These are phyloP conservation scores for Thunnus thynnus DNA, from an alignment of 2,113 vertebrate genomes.

Conservation along the genomic window DNA sequence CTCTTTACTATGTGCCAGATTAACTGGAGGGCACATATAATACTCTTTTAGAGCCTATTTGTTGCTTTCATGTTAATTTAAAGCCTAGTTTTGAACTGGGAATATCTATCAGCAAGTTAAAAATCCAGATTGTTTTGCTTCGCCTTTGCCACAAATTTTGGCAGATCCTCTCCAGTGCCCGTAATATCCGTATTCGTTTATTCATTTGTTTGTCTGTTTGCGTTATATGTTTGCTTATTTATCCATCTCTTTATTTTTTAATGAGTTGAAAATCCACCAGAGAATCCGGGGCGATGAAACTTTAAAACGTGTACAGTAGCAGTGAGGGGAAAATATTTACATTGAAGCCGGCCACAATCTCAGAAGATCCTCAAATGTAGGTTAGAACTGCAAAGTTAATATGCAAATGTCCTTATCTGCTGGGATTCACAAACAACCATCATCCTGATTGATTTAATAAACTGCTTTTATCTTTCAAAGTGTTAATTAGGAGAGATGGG, in stretches of 20 bases:
- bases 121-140: conserved; percentile 56
- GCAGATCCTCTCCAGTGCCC: conserved; percentile 43
- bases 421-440: conserved; percentile 99
- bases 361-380: conserved; percentile 96
- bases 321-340: conserved; percentile 90
- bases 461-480: conserved; percentile 99
- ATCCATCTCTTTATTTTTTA: conserved; percentile 83
- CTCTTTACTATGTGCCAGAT: conserved; percentile 44
- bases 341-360: conserved; percentile 92
- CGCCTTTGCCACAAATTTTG: conserved; percentile 46
- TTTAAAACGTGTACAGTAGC: conserved; percentile 83
- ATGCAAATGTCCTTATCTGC: conserved; percentile 99
- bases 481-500: conserved; percentile 99
- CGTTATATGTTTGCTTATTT: conserved; percentile 79
- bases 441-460: conserved; percentile 99
- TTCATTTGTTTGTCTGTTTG: conserved; percentile 80
- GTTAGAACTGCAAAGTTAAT: conserved; percentile 98
- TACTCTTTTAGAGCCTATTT: conserved; percentile 67
- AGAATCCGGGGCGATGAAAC: conserved; percentile 74
- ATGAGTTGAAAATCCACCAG: conserved; percentile 82
- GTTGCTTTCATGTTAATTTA: conserved; percentile 68
- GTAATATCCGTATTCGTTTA: conserved; percentile 46
- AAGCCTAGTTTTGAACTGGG: conserved; percentile 48
- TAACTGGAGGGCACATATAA: conserved; percentile 57
- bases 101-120: conserved; percentile 68